Evolutionary conservation across 2,888 invertebrate species (phyloP).

Genomic region (Himalopsyche tibetana): DNA sequence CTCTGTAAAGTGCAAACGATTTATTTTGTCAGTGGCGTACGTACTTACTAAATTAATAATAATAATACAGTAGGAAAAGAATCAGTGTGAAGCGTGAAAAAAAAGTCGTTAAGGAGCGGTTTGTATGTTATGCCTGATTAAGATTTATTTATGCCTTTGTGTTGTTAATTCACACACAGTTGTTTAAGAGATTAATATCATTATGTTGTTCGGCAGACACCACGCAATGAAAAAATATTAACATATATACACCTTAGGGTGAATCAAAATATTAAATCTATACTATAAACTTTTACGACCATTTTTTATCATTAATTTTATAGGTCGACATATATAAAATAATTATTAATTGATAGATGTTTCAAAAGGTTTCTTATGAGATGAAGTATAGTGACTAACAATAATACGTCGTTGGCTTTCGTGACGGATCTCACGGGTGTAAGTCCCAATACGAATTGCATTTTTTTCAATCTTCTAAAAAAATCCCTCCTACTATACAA

Average conservation of each 20-base stretch:
- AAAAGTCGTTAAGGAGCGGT: constrained; percentile 8
- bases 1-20: background rate
- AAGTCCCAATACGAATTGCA: too few relatives aligned
- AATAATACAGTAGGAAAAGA: background rate
- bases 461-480: too few relatives aligned
- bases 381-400: too few relatives aligned
- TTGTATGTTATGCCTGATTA: constrained; percentile 7
- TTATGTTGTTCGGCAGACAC: constrained; percentile 5
- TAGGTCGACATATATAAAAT: too few relatives aligned
- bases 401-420: too few relatives aligned
- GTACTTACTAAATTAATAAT: background rate
- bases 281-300: too few relatives aligned
- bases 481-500: too few relatives aligned
- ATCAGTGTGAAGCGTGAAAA: constrained; percentile 10
- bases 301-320: too few relatives aligned
- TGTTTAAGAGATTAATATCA: constrained; percentile 24
- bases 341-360: too few relatives aligned
- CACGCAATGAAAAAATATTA: constrained; percentile 4
- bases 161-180: constrained; percentile 38
- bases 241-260: background rate
- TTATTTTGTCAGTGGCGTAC: constrained; percentile 22
- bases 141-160: constrained; percentile 43
- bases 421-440: too few relatives aligned
- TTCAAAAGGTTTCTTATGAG: too few relatives aligned
- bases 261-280: background rate